Evolutionary conservation across 2,797 vertebrate genomes (phyloP).

Genomic region (Borostomias antarcticus): DNA sequence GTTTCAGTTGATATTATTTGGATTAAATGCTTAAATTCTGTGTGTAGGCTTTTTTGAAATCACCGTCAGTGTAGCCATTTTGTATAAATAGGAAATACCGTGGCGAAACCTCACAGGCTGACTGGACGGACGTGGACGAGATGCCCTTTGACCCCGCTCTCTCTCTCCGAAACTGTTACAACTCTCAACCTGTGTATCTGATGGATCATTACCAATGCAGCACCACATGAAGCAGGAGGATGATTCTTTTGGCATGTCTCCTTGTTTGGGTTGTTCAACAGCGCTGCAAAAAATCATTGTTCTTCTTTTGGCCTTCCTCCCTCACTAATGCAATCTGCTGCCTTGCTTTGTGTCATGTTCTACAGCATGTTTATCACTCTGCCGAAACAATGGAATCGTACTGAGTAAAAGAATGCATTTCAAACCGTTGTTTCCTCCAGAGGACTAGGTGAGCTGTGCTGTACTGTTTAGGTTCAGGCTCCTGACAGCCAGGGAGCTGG

Average conservation of each 20-base stretch:
- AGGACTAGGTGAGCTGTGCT: constrained; percentile 25
- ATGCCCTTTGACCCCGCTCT: too few relatives aligned
- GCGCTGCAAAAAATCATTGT: constrained; percentile 25
- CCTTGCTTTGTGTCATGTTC: constrained; percentile 18
- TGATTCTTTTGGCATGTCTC: not conserved
- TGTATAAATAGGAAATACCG: too few relatives aligned
- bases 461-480: constrained; percentile 24
- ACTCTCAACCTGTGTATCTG: too few relatives aligned
- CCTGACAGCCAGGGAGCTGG: constrained; percentile 46
- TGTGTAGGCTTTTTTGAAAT: too few relatives aligned
- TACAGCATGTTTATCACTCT: constrained; percentile 33
- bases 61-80: too few relatives aligned
- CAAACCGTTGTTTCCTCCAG: constrained; percentile 26
- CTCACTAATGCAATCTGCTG: constrained; percentile 52
- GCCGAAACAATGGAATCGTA: constrained; percentile 11
- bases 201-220: not conserved
- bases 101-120: too few relatives aligned
- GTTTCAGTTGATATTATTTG: too few relatives aligned
- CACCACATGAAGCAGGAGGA: not conserved
- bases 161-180: too few relatives aligned
- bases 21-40: too few relatives aligned
- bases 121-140: too few relatives aligned
- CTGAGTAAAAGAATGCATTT: not conserved
- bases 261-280: constrained; percentile 38
- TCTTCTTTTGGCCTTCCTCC: constrained; percentile 47